These are phyloP conservation scores for Illadopsis cleaveri DNA, from an alignment of 2,113 vertebrate genomes.

Conservation along the genomic window DNA sequence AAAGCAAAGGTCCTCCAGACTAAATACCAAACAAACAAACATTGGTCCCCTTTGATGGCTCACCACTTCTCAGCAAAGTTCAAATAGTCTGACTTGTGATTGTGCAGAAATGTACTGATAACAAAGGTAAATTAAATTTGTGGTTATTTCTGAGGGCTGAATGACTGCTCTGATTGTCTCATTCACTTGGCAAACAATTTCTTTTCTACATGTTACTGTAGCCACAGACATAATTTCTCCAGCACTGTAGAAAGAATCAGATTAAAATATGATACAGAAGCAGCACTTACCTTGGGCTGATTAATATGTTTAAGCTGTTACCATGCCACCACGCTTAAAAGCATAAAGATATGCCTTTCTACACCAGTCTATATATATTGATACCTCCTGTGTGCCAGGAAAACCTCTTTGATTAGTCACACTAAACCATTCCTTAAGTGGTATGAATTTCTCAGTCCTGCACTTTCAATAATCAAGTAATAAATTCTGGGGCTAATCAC, in stretches of 20 bases:
- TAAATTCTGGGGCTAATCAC: conserved; percentile 67
- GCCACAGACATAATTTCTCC: conserved; percentile 58
- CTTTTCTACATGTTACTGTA: conserved; percentile 46
- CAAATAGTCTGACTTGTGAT: conserved; percentile 44
- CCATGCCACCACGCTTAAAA: conserved; percentile 61
- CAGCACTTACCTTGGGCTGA: conserved; percentile 65
- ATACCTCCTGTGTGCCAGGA: conserved; percentile 65
- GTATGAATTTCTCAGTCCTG: conserved; percentile 44
- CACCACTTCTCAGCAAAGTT: conserved; percentile 23
- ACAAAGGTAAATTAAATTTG: conserved; percentile 52
- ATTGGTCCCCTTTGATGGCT: conserved; percentile 24
- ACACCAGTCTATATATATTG: conserved; percentile 54
- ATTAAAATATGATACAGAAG: conserved; percentile 66
- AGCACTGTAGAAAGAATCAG: conserved; percentile 55
- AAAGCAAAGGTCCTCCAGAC: conserved; percentile 18
- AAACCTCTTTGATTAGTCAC: conserved; percentile 76
- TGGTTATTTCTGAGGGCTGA: conserved; percentile 47
- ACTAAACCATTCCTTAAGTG: conserved; percentile 67
- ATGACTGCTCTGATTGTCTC: conserved; percentile 47
- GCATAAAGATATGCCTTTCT: conserved; percentile 61
- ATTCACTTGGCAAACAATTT: conserved; percentile 63
- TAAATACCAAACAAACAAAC: conserved; percentile 60
- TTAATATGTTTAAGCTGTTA: conserved; percentile 69
- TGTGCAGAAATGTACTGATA: conserved; percentile 53
- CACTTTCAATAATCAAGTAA: conserved; percentile 71